Conservation (phyloP, 2,113 vertebrate species). For the Saimiri boliviensis region DNA sequence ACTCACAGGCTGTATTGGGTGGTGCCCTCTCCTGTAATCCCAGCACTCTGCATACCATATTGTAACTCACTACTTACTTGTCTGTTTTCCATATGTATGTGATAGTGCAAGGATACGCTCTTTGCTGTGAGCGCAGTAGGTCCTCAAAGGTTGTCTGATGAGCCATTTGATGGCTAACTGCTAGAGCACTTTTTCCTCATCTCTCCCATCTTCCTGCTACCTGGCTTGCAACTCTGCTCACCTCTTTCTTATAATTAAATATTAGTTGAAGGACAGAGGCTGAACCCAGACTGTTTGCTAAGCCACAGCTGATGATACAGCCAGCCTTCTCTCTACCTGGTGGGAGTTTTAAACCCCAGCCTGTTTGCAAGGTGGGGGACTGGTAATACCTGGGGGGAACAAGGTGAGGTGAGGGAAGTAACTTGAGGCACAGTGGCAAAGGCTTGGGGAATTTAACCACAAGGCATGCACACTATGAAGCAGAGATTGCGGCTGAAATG, state of each 20-base stretch:
- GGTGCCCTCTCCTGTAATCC: background rate
- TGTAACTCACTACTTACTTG: background rate
- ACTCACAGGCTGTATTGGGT: background rate
- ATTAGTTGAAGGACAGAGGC: background rate
- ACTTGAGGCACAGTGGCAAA: background rate
- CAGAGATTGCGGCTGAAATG: rapidly evolving
- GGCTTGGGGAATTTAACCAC: background rate
- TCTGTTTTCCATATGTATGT: background rate
- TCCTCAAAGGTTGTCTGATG: background rate
- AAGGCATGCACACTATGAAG: background rate
- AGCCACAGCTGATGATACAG: background rate
- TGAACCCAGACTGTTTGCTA: background rate
- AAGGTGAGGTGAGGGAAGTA: background rate
- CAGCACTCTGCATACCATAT: rapidly evolving
- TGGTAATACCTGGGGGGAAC: background rate
- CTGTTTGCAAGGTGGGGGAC: background rate
- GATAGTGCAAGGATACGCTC: background rate
- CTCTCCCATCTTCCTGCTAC: background rate
- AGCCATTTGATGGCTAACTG: background rate
- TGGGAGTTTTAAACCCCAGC: slow-evolving; percentile 27
- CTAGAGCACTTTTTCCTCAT: background rate
- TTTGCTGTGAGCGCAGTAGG: background rate
- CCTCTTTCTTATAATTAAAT: slow-evolving; percentile 3
- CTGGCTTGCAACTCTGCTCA: background rate
- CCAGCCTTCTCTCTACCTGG: background rate